Base-by-base conservation (phyloP, 2,113 vertebrate species). In the Argyrosomus japonicus region DNA sequence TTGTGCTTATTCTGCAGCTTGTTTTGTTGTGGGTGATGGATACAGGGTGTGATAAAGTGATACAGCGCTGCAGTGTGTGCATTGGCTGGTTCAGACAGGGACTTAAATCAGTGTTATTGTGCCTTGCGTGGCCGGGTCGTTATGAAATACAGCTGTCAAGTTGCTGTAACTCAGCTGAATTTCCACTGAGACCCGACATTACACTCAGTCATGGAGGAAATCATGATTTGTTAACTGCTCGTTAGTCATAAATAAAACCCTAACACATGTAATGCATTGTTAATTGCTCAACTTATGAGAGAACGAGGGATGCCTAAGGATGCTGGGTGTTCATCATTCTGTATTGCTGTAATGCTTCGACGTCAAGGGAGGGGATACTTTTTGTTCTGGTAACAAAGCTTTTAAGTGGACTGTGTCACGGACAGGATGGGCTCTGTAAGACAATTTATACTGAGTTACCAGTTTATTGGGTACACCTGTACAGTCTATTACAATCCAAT, bases 1-100 rank as follows among this genome's bases (percentile, higher is more conserved):
- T 93, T 90, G 91, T 94, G 88, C 93, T 94, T 93, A 94, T 91
- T 91, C 87, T 87, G 92, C 91, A 91, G 89, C 91, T 88, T 93
- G 92, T 92, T 92, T 87, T 87, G 87, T 85, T 89, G 84, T 83
- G 71, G 88, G 87, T 89, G 93, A 93, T 82, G 92, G 89, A 91
- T 92, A 86, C 89, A 5, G 79, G 76, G 83, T 61, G 79, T 88
- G 90, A 92, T 93, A 90, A 94, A 92, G 90, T 82, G 89, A 88
- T 91, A 71, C 75, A 61, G 81, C 19, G 17, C 70, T 51, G 84
- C 88, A 61, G 78, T 70, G 77, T 65, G 84, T 63, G 79, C 14
- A 32, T 84, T 90, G 90, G 87, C 87, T 83, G 86, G 29, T 69
- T 83, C 82, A 77, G 82, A 88, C 85, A 87, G 89, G 84, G 87